phyloP scores from a whole-genome alignment of 2,113 vertebrate species.

The Channa maculata region DNA sequence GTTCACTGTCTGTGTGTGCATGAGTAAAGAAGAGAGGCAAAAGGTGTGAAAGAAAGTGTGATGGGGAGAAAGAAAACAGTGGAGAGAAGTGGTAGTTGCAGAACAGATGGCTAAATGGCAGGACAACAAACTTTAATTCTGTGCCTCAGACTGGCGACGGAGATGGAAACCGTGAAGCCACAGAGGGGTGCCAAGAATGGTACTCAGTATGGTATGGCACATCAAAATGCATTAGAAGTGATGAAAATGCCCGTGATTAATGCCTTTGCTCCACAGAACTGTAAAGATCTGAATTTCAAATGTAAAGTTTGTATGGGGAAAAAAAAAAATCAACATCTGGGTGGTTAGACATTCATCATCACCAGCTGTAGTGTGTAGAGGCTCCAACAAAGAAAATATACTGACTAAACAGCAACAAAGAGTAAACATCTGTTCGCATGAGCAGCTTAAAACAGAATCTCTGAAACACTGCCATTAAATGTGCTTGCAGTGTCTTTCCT shows the following conservation, averaged over 20 bases:
- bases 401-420: constrained; percentile 7
- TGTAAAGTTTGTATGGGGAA: constrained; percentile 30
- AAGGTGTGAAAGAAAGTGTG: constrained; percentile 17
- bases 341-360: constrained; percentile 44
- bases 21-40: background rate
- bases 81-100: constrained; percentile 42
- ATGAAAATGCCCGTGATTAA: constrained; percentile 49
- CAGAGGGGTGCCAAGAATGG: constrained; percentile 60
- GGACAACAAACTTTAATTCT: constrained; percentile 67
- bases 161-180: constrained; percentile 44
- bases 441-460: background rate
- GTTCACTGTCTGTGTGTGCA: constrained; percentile 7
- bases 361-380: constrained; percentile 28
- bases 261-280: constrained; percentile 28
- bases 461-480: constrained; percentile 11
- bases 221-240: constrained; percentile 56
- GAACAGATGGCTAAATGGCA: constrained; percentile 71
- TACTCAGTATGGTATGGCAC: constrained; percentile 51
- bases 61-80: constrained; percentile 25
- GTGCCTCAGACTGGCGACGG: constrained; percentile 34
- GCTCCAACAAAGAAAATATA: constrained; percentile 34
- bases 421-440: constrained; percentile 8
- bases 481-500: background rate
- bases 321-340: constrained; percentile 37
- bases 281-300: constrained; percentile 43